Evolutionary conservation across 2,113 vertebrate species (phyloP).

Genomic region (Machaerirhynchus nigripectus): DNA sequence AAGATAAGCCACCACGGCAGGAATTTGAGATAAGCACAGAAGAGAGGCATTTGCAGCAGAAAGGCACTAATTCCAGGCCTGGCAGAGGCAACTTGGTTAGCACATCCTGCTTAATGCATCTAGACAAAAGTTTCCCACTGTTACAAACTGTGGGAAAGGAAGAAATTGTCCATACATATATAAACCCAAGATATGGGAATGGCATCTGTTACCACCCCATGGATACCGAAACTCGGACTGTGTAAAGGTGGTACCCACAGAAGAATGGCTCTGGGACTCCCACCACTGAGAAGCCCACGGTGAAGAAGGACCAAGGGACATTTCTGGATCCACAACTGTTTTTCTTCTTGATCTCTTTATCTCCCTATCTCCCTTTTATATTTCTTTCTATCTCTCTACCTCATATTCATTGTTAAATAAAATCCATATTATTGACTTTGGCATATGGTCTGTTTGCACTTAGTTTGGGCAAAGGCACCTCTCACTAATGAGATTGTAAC

Average conservation of each 20-base stretch:
- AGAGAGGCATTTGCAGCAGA: background rate
- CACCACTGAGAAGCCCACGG: background rate
- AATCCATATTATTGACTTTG: background rate
- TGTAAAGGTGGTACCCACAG: background rate
- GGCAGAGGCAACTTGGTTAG: background rate
- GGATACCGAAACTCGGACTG: background rate
- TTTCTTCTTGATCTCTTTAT: background rate
- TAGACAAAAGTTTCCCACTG: background rate
- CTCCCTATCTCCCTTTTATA: background rate
- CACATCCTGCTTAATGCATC: background rate
- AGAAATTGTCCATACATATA: background rate
- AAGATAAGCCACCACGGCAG: background rate
- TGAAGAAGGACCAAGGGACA: background rate
- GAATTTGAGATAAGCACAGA: background rate
- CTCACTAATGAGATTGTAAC: background rate
- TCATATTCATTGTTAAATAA: background rate
- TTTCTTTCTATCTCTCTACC: background rate
- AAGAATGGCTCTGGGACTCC: background rate
- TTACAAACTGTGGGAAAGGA: background rate
- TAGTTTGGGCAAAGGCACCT: background rate
- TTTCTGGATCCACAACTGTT: background rate
- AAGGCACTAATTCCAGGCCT: background rate
- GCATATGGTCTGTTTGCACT: background rate
- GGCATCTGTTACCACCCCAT: background rate
- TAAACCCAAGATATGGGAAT: background rate